Evolutionary conservation across 1,140 invertebrate genomes (phyloP).

Genomic region (Aradophagus sp.): DNA sequence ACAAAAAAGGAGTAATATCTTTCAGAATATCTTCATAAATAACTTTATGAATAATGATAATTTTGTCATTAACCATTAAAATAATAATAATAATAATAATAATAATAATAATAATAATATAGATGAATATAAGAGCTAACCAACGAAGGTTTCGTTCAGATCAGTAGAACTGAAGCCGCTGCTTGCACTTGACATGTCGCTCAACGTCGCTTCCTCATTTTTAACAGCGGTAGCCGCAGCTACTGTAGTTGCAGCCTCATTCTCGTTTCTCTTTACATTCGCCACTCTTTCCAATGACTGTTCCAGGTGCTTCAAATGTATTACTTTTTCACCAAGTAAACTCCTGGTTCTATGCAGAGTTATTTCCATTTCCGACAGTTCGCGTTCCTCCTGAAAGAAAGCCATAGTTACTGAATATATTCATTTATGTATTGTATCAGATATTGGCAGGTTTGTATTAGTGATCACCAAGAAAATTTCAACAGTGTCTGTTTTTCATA

Average conservation of each 20-base stretch:
- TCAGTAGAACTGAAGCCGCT: slow-evolving; percentile 83
- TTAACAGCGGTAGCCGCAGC: slow-evolving; percentile 67
- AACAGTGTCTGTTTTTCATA: too few species aligned
- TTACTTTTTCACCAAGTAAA: slow-evolving; percentile 85
- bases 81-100: too few species aligned
- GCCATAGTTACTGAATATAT: too few species aligned
- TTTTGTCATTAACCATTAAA: too few species aligned
- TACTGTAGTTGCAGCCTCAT: slow-evolving; percentile 69
- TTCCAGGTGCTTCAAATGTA: slow-evolving; percentile 83
- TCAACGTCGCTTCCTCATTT: slow-evolving; percentile 74
- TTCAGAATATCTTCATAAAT: too few species aligned
- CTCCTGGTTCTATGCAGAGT: slow-evolving; percentile 84
- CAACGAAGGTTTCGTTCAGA: slow-evolving; percentile 76
- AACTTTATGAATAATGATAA: too few species aligned
- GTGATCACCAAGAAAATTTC: too few species aligned
- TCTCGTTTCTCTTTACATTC: slow-evolving; percentile 68
- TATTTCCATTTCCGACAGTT: slow-evolving; percentile 86
- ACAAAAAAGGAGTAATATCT: too few species aligned
- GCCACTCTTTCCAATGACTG: slow-evolving; percentile 80
- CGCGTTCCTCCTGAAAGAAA: slow-evolving; percentile 80
- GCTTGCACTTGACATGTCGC: slow-evolving; percentile 81
- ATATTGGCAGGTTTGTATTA: too few species aligned
- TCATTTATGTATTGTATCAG: too few species aligned
- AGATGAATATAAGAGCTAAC: slow-evolving; percentile 53
- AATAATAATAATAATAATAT: too few species aligned